These are phyloP conservation scores for Coecobrya sp. DNA, from an alignment of 2,888 invertebrate species.

Conservation along the genomic window DNA sequence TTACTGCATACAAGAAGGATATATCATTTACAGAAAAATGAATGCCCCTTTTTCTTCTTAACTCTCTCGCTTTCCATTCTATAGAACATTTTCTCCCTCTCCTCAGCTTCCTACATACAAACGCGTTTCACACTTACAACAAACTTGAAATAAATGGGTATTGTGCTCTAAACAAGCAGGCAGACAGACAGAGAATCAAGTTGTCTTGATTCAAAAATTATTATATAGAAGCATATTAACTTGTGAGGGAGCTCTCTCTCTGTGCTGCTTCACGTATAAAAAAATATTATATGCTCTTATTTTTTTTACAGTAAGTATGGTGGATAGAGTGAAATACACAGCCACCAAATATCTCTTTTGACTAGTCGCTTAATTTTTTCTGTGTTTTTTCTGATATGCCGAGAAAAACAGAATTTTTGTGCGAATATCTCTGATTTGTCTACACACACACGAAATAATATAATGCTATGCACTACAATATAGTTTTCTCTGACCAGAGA, in stretches of 20 bases:
- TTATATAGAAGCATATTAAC: background rate
- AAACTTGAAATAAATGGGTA: background rate
- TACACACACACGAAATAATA: slow-evolving; percentile 39
- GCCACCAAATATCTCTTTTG: background rate
- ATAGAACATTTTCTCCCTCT: too few species aligned
- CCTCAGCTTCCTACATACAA: slow-evolving; percentile 43
- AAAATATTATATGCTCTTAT: too few species aligned
- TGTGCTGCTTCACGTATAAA: background rate
- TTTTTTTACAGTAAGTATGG: slow-evolving; percentile 8
- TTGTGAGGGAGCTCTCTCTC: background rate
- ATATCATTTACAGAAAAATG: too few species aligned
- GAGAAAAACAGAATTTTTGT: slow-evolving; percentile 39
- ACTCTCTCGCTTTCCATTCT: too few species aligned
- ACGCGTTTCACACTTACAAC: slow-evolving; percentile 13
- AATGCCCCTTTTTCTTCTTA: too few species aligned
- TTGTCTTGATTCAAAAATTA: slow-evolving; percentile 2
- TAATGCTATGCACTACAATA: slow-evolving; percentile 55
- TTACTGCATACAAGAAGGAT: too few species aligned
- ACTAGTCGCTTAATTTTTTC: background rate
- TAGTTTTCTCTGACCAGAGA: slow-evolving; percentile 33
- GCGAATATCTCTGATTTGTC: slow-evolving; percentile 42
- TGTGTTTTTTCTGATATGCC: slow-evolving; percentile 21
- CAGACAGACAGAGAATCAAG: background rate
- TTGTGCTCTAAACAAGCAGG: background rate
- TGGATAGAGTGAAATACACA: background rate